Evolutionary conservation across 2,888 invertebrate species (phyloP).

Genomic region (Apodemia hepburni): DNA sequence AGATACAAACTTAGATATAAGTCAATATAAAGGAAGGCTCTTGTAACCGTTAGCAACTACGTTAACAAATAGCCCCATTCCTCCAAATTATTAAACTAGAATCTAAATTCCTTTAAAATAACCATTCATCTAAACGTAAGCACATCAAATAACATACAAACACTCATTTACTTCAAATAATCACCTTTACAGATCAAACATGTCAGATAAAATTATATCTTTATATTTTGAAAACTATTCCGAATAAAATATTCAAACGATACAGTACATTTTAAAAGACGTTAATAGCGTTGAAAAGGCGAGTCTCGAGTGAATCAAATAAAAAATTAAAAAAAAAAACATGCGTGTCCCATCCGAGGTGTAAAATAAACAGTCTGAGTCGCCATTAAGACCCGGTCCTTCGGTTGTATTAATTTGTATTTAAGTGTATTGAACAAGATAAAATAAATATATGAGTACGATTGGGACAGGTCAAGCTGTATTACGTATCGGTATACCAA

Average conservation of each 20-base stretch:
- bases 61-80: too few relatives aligned
- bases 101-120: neutral
- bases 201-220: conserved; percentile 15
- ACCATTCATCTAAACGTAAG: neutral
- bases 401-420: conserved; percentile 79
- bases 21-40: neutral
- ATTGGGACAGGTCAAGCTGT: conserved; percentile 44
- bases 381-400: conserved; percentile 72
- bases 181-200: conserved; percentile 12
- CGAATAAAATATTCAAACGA: conserved; percentile 19
- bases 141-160: conserved; percentile 11
- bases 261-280: conserved; percentile 44
- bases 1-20: too few relatives aligned
- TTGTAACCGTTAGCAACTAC: neutral
- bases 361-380: conserved; percentile 75
- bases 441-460: conserved; percentile 74
- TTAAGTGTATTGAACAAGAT: conserved; percentile 80
- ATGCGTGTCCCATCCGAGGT: conserved; percentile 67
- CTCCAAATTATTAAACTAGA: too few relatives aligned
- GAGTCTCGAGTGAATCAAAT: conserved; percentile 38
- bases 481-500: conserved; percentile 43
- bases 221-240: conserved; percentile 15
- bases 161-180: conserved; percentile 7
- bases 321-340: conserved; percentile 58
- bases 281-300: conserved; percentile 54